A percentile compares a stretch with the other conserved stretches of the same genome.
phyloP scores from a whole-genome alignment of 2,888 invertebrate species.

The Apocheima hispidaria region DNA sequence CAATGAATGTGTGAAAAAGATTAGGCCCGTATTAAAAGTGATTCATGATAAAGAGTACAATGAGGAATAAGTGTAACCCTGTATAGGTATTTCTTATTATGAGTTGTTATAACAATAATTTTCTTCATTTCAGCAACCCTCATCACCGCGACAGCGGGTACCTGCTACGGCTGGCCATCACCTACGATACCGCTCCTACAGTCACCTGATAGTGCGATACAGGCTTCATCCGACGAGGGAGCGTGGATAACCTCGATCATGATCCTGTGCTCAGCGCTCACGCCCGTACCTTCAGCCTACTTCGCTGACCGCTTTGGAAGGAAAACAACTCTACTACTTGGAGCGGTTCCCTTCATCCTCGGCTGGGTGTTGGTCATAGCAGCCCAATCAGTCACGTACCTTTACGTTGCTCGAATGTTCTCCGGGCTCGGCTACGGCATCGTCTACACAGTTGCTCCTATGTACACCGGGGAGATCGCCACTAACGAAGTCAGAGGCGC shows the following conservation, averaged over 20 bases:
- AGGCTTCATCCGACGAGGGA: slow-evolving; percentile 80
- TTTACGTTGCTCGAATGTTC: slow-evolving; percentile 87
- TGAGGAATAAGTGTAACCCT: too few relatives aligned
- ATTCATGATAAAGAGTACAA: too few relatives aligned
- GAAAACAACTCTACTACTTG: slow-evolving; percentile 87
- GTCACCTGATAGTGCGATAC: slow-evolving; percentile 76
- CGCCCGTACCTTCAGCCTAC: slow-evolving; percentile 87
- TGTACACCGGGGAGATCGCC: slow-evolving; percentile 88
- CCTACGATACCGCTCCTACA: slow-evolving; percentile 85
- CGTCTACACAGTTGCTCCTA: slow-evolving; percentile 87
- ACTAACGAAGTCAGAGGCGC: slow-evolving; percentile 87
- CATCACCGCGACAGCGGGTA: slow-evolving; percentile 83
- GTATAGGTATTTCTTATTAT: too few relatives aligned
- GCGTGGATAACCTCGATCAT: slow-evolving; percentile 89
- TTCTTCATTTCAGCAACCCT: slow-evolving; percentile 78
- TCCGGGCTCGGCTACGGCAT: slow-evolving; percentile 88
- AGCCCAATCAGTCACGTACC: slow-evolving; percentile 82
- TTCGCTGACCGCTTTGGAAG: slow-evolving; percentile 88
- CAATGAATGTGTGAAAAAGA: too few relatives aligned
- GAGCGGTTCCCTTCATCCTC: slow-evolving; percentile 86
- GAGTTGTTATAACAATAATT: slow-evolving; percentile 26
- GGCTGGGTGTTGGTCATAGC: slow-evolving; percentile 88
- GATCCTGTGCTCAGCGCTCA: slow-evolving; percentile 88
- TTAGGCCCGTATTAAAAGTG: too few relatives aligned
- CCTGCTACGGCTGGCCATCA: slow-evolving; percentile 87